phyloP scores from a whole-genome alignment of 1,140 invertebrate genomes.

The Latrodectus geometricus region DNA sequence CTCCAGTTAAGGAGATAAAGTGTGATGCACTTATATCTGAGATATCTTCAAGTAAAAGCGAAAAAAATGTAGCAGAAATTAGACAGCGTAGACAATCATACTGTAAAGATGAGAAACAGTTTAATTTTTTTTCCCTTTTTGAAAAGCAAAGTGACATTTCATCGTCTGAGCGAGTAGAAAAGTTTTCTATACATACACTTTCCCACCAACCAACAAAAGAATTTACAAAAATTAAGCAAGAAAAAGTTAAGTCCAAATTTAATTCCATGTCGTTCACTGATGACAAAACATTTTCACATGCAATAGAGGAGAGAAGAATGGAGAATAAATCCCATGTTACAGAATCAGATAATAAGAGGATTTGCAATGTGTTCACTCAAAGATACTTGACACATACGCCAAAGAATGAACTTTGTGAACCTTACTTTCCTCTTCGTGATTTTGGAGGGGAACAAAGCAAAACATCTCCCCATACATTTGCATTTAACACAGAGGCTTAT shows the following conservation, averaged over 20 bases:
- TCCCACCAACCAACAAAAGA: constrained; percentile 7
- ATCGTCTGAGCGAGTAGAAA: neutral
- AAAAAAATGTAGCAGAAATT: neutral
- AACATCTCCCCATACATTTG: neutral
- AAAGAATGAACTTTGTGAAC: constrained; percentile 1
- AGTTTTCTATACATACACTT: constrained; percentile 12
- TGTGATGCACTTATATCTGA: constrained; percentile 32
- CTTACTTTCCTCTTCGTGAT: neutral
- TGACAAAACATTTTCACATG: neutral
- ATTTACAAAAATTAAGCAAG: neutral
- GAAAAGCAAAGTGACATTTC: neutral
- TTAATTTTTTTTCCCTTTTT: neutral
- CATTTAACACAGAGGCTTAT: neutral
- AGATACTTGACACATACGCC: neutral
- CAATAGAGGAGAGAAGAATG: neutral
- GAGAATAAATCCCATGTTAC: neutral
- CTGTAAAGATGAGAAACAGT: neutral
- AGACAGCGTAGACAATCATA: neutral
- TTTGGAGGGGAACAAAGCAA: neutral
- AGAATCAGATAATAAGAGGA: too few species aligned
- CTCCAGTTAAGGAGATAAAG: constrained; percentile 43
- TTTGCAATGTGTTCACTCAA: neutral
- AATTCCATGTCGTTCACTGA: neutral
- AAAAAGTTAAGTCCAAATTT: constrained; percentile 2
- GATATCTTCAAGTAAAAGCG: constrained; percentile 6